A percentile compares a stretch with the other conserved stretches of the same genome.
Conservation (phyloP, 1,140 invertebrate genomes). For the Araneus ventricosus region DNA sequence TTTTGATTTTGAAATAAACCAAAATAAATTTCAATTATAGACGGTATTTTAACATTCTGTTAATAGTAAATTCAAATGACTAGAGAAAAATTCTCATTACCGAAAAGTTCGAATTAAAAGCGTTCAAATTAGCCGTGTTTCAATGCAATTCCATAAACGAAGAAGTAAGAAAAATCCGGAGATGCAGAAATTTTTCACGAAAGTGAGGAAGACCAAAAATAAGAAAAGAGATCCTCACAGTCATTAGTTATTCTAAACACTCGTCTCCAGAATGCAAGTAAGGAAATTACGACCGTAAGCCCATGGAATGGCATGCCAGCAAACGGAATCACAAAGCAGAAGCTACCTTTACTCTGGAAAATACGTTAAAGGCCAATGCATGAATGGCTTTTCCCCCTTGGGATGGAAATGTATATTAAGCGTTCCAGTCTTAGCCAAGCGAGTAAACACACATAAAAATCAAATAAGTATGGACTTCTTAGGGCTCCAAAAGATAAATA, state of each 20-base stretch:
- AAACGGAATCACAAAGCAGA: conserved; percentile 15
- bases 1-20: too few species aligned
- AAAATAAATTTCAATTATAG: too few species aligned
- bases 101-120: neutral
- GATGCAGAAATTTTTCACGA: neutral
- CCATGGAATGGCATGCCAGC: neutral
- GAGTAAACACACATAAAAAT: conserved; percentile 14
- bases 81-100: too few species aligned
- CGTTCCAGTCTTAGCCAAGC: neutral
- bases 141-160: neutral
- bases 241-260: conserved; percentile 51
- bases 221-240: neutral
- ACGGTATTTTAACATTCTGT: too few species aligned
- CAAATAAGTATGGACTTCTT: conserved; percentile 12
- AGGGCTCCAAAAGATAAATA: conserved; percentile 7
- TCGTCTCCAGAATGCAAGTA: neutral
- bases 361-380: neutral
- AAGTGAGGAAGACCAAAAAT: neutral
- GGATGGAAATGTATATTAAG: conserved; percentile 30
- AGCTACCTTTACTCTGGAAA: conserved; percentile 25
- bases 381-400: neutral
- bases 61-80: too few species aligned
- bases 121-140: neutral
- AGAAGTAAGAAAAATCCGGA: neutral
- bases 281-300: neutral